Evolutionary conservation across 1,140 invertebrate genomes (phyloP).

Genomic region (Orius insidiosus): DNA sequence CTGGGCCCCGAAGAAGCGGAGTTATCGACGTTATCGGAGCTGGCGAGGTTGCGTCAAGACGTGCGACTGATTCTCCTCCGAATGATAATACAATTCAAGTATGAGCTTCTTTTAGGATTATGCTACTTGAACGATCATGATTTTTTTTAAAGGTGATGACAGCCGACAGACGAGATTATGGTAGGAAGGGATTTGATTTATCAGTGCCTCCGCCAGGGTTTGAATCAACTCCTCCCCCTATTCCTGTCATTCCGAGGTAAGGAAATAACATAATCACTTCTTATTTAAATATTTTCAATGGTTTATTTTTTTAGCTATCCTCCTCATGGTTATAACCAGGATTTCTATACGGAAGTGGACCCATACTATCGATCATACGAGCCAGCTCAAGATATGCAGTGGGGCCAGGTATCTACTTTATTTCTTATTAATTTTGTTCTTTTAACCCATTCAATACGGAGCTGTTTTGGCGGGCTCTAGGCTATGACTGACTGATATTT

Average conservation of each 20-base stretch:
- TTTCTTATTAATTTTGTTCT: not conserved
- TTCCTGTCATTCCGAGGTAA: not conserved
- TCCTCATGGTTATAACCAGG: slow-evolving; percentile 9
- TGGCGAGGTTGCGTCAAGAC: slow-evolving; percentile 28
- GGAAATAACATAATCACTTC: too few species aligned
- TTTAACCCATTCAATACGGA: not conserved
- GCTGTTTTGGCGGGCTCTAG: too few species aligned
- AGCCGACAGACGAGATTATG: slow-evolving; percentile 67
- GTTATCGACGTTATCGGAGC: slow-evolving; percentile 47
- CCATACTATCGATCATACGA: slow-evolving; percentile 53
- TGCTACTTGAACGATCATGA: not conserved
- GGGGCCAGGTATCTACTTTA: slow-evolving; percentile 27
- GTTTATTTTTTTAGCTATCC: slow-evolving; percentile 10
- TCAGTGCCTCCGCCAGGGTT: slow-evolving; percentile 33
- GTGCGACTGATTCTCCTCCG: slow-evolving; percentile 29
- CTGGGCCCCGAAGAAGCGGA: slow-evolving; percentile 41
- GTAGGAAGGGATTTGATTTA: slow-evolving; percentile 35
- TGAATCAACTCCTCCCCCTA: slow-evolving; percentile 32
- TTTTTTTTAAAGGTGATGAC: slow-evolving; percentile 61
- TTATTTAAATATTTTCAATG: not conserved
- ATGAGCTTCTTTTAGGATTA: slow-evolving; percentile 13
- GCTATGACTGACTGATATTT: too few species aligned
- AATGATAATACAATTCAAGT: slow-evolving; percentile 72
- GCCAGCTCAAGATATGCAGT: slow-evolving; percentile 52
- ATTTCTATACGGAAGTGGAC: slow-evolving; percentile 27